Evolutionary conservation across 2,888 invertebrate species (phyloP), one percentile per base, ranked within the genome.

Genomic region (Yponomeuta sedellus): DNA sequence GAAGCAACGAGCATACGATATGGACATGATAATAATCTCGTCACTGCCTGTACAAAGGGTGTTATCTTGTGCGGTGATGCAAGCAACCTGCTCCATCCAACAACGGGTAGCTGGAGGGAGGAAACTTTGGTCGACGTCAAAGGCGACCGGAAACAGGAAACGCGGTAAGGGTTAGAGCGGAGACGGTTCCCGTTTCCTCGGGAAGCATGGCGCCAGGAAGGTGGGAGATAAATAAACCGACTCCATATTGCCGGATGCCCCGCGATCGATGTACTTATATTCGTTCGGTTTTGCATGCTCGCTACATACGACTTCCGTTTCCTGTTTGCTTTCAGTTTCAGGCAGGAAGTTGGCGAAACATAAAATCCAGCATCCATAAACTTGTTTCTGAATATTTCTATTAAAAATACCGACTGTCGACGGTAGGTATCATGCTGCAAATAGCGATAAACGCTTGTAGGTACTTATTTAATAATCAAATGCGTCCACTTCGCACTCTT

Each of bases 141-240:
- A 88, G 83, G 79, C 82, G 77, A 75, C 77, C 86, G 89, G 88
- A 88, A 89, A 86, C 88, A 88, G 90, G 90, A 89, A 88, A 83
- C 81, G 80, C 81, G 87, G 89, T 82, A 90, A 90, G 90, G 89
- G 90, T 89, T 91, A 87, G 82, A 85, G 79, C 86, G 86, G 88
- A 86, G 88, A 86, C 88, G 87, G 85, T 84, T 83, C 83, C 79
- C 85, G 87, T 86, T 88, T 90, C 90, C 89, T 86, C 76, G 84
- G 89, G 88, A 88, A 86, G 83, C 77, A 66, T 77, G 89, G 89
- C 89, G 89, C 91, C 89, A 90, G 88, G 87, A 87, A 89, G 88
- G 85, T 82, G 82, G 80, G 79, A 85, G 82, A 88, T 87, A 89
- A 89, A 88, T 88, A 88, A 82, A 82, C 79, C 78, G 81, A 76